phyloP scores from a whole-genome alignment of 2,113 vertebrate genomes.

The Phylloscopus whistleri region DNA sequence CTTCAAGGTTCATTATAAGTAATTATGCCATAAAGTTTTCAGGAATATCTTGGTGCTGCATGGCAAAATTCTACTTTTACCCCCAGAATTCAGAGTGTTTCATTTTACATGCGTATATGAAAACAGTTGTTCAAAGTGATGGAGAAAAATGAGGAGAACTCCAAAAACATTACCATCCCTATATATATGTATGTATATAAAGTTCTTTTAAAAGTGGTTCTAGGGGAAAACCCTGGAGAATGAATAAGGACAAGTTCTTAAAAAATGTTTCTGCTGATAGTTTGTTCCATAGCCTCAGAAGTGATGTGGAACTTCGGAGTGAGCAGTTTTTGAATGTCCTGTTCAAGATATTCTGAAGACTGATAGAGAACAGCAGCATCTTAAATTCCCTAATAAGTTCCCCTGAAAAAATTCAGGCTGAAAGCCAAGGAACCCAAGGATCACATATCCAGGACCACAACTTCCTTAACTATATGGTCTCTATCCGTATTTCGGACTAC shows the following conservation, averaged over 20 bases:
- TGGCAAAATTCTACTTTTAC: neutral
- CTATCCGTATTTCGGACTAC: neutral
- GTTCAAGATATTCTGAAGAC: neutral
- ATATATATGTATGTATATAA: neutral
- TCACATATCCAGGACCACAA: neutral
- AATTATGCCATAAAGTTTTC: conserved; percentile 30
- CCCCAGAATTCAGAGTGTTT: neutral
- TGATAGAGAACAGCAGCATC: neutral
- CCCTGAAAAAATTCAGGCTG: neutral
- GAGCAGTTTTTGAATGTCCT: neutral
- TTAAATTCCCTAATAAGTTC: neutral
- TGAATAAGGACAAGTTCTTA: neutral
- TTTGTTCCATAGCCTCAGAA: neutral
- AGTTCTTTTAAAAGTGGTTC: neutral
- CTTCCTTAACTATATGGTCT: neutral
- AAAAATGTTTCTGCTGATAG: neutral
- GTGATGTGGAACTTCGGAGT: neutral
- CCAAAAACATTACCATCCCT: rapidly evolving
- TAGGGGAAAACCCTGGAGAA: neutral
- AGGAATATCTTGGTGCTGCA: neutral
- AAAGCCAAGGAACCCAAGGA: neutral
- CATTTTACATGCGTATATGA: neutral
- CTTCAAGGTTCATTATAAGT: conserved; percentile 12
- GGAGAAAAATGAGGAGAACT: neutral
- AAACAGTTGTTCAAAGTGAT: neutral